These are phyloP conservation scores for Mesitornis unicolor DNA, from an alignment of 2,113 vertebrate species.

Conservation along the genomic window DNA sequence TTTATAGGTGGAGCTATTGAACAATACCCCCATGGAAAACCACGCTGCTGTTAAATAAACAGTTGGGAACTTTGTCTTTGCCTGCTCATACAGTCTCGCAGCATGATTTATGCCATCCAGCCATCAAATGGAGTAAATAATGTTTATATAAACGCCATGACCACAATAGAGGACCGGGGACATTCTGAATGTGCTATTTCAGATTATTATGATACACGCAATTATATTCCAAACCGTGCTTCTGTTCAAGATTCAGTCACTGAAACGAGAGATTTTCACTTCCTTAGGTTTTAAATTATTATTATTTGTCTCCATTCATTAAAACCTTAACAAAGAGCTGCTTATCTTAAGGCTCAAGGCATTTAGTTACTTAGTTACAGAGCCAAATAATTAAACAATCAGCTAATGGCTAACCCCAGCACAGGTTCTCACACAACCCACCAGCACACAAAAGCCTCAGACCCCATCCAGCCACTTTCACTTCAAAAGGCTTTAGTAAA, in stretches of 20 bases:
- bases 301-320: conserved; percentile 8
- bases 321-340: conserved; percentile 45
- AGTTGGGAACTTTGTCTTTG: background rate
- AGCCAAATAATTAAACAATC: conserved; percentile 53
- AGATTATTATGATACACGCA: background rate
- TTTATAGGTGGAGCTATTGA: conserved; percentile 8
- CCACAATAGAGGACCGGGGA: background rate
- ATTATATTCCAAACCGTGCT: background rate
- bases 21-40: background rate
- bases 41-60: conserved; percentile 32
- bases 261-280: background rate
- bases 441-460: conserved; percentile 37
- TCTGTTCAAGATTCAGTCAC: background rate
- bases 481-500: conserved; percentile 62
- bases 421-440: conserved; percentile 53
- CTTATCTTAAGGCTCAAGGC: conserved; percentile 56
- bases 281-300: conserved; percentile 6
- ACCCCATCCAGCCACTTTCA: conserved; percentile 35
- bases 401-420: conserved; percentile 56
- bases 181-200: background rate
- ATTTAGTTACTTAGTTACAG: conserved; percentile 65
- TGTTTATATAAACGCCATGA: background rate
- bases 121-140: background rate
- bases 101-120: conserved; percentile 12
- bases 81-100: background rate